These are phyloP conservation scores for Ruditapes philippinarum DNA, from an alignment of 1,140 invertebrate genomes.

Conservation along the genomic window DNA sequence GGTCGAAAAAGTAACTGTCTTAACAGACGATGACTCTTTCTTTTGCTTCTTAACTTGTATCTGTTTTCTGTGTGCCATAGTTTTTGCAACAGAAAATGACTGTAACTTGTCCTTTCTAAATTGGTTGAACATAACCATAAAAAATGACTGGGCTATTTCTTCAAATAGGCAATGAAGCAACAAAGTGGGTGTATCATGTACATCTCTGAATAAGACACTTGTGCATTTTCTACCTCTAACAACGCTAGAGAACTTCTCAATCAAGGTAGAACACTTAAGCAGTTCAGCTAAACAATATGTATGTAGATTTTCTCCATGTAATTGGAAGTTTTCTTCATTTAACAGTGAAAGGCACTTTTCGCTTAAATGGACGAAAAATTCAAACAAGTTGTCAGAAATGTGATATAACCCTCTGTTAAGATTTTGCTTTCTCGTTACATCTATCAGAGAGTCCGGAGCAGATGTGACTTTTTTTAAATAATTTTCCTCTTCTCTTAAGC, in stretches of 20 bases:
- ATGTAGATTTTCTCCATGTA: neutral
- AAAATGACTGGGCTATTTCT: neutral
- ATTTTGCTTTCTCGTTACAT: slow-evolving; percentile 24
- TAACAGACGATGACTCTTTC: neutral
- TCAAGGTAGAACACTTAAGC: neutral
- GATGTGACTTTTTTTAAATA: neutral
- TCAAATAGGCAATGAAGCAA: neutral
- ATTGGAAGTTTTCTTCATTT: neutral
- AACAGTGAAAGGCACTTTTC: neutral
- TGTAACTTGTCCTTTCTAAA: neutral
- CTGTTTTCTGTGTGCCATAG: slow-evolving; percentile 22
- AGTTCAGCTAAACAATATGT: neutral
- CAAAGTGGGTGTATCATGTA: neutral
- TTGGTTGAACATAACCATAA: neutral
- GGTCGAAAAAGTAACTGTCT: neutral
- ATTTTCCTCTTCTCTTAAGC: slow-evolving; percentile 31
- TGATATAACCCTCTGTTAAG: neutral
- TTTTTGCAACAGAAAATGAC: neutral
- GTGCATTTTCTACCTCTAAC: neutral
- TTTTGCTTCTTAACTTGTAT: neutral
- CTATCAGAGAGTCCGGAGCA: neutral
- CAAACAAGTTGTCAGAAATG: slow-evolving; percentile 22
- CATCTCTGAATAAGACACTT: neutral
- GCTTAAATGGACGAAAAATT: neutral
- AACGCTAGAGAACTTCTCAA: neutral